Evolutionary conservation across 2,113 vertebrate species (phyloP).

Genomic region (Hippocampus zosterae): DNA sequence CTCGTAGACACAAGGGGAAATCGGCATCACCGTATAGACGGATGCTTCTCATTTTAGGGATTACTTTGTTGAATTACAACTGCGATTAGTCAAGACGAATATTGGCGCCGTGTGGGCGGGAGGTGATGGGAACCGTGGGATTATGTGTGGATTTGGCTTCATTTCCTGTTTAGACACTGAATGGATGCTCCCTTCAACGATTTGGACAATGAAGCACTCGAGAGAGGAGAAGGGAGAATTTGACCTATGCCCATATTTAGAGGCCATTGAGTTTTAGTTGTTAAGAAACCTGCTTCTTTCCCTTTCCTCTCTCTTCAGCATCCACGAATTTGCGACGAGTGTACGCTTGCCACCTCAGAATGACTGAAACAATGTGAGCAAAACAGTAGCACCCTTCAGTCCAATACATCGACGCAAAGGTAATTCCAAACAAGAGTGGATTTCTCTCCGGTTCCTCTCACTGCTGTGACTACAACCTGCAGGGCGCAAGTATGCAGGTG

Average conservation of each 20-base stretch:
- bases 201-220: background rate
- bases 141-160: conserved; percentile 7
- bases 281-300: background rate
- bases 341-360: conserved; percentile 14
- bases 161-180: conserved; percentile 27
- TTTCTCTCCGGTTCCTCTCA: conserved; percentile 12
- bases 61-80: conserved; percentile 17
- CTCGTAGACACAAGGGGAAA: conserved; percentile 20
- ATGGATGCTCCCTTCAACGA: conserved; percentile 1
- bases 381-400: conserved; percentile 9
- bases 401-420: conserved; percentile 17
- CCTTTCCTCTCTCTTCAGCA: conserved; percentile 6
- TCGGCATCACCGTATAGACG: conserved; percentile 13
- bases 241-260: background rate
- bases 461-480: conserved; percentile 12
- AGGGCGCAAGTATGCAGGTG: background rate
- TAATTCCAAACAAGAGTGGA: conserved; percentile 25
- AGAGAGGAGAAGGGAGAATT: background rate
- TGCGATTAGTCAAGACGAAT: conserved; percentile 9
- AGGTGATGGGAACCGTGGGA: conserved; percentile 1
- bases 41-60: conserved; percentile 14
- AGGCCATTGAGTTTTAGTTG: background rate
- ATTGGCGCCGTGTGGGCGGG: background rate
- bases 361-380: conserved; percentile 2
- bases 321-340: conserved; percentile 19